Conservation (phyloP, 2,113 vertebrate species). For the Tylochromis polylepis region DNA sequence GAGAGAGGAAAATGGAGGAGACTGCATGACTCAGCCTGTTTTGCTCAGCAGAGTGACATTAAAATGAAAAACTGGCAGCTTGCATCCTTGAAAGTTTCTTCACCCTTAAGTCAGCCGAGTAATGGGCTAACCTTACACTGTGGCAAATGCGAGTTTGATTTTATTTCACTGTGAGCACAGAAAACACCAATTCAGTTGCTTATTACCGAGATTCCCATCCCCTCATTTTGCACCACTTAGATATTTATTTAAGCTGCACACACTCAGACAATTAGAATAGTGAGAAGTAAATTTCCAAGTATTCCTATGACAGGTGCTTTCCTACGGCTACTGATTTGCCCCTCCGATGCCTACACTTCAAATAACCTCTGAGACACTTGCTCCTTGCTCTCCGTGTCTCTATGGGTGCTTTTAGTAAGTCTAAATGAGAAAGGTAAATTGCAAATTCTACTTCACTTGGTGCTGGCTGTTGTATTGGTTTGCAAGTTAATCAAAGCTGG, state of each 20-base stretch:
- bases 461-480: background rate
- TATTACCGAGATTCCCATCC: background rate
- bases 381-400: background rate
- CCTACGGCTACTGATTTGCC: background rate
- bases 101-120: background rate
- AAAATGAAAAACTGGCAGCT: background rate
- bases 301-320: background rate
- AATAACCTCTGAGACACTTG: background rate
- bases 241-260: background rate
- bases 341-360: background rate
- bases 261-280: background rate
- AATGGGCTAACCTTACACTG: background rate
- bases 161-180: background rate
- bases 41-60: background rate
- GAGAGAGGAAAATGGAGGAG: background rate
- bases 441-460: too few relatives aligned
- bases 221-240: background rate
- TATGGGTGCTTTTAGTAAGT: rapidly evolving
- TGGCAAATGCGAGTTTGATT: background rate
- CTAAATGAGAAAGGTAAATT: background rate
- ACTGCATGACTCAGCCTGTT: background rate
- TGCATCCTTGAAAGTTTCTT: background rate
- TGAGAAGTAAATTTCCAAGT: background rate
- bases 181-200: background rate
- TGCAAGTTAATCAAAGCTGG: background rate